A percentile compares a stretch with the other conserved stretches of the same genome.
These are phyloP conservation scores for Coregonus suidteri DNA, from an alignment of 2,797 vertebrate species.

Conservation along the genomic window DNA sequence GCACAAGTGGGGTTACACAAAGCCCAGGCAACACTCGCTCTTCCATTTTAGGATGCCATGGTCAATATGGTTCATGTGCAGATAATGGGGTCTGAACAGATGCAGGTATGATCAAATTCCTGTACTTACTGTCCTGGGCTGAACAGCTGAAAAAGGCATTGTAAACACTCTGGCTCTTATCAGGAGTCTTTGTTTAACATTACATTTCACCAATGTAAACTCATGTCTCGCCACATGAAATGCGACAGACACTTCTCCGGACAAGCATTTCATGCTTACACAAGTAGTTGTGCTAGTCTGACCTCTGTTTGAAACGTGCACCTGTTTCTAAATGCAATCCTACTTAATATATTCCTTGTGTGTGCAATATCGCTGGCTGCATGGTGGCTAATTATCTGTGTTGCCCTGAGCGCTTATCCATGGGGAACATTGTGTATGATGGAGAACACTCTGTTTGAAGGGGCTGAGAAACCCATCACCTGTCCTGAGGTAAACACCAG, in stretches of 20 bases:
- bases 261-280: slow-evolving; percentile 5
- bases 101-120: background rate
- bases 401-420: slow-evolving; percentile 46
- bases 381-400: slow-evolving; percentile 53
- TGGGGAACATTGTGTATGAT: slow-evolving; percentile 45
- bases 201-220: slow-evolving; percentile 3
- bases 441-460: slow-evolving; percentile 47
- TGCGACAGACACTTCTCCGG: background rate
- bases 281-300: slow-evolving; percentile 27
- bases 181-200: background rate
- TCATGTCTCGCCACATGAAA: background rate
- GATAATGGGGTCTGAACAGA: background rate
- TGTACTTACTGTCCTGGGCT: background rate
- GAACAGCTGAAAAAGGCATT: background rate
- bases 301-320: slow-evolving; percentile 45
- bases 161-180: background rate
- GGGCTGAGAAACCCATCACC: slow-evolving; percentile 46
- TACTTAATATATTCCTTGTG: slow-evolving; percentile 54
- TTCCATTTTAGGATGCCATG: background rate
- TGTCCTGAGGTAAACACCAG: slow-evolving; percentile 55
- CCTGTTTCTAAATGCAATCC: slow-evolving; percentile 57
- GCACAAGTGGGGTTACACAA: slow-evolving; percentile 22
- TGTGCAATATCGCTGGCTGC: slow-evolving; percentile 34
- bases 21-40: background rate
- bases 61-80: background rate